Evolutionary conservation across 2,888 invertebrate species (phyloP).

Genomic region (Cerceris rybyensis): DNA sequence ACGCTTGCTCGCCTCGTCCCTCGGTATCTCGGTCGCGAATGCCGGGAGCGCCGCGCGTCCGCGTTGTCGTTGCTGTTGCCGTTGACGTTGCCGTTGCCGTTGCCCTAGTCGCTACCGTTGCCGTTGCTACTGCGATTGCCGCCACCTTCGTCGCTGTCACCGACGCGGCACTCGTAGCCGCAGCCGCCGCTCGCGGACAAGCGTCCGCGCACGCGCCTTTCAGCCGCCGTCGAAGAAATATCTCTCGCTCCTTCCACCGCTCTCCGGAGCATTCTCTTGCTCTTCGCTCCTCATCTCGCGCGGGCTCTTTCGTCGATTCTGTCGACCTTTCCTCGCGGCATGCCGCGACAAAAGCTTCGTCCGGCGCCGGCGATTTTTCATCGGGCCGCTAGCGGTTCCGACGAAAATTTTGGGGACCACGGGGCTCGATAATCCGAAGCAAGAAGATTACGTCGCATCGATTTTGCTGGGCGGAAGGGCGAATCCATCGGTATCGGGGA

Average conservation of each 20-base stretch:
- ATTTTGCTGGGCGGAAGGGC: conserved; percentile 20
- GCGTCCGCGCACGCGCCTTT: not conserved
- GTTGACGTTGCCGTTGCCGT: too few relatives aligned
- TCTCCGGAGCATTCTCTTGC: too few relatives aligned
- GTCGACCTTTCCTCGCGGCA: not conserved
- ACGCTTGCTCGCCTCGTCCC: conserved; percentile 61
- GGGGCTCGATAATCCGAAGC: conserved; percentile 19
- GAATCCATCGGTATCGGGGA: conserved; percentile 33
- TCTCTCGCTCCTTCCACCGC: conserved; percentile 14
- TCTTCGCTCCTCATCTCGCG: too few relatives aligned
- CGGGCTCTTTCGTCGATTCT: not conserved
- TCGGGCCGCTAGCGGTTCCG: not conserved
- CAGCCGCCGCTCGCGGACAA: too few relatives aligned
- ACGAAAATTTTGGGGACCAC: not conserved
- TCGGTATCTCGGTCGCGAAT: conserved; percentile 38
- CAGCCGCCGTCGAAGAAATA: not conserved
- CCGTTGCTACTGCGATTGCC: too few relatives aligned
- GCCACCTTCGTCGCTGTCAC: too few relatives aligned
- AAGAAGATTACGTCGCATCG: conserved; percentile 39
- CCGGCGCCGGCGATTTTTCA: not conserved
- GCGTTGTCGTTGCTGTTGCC: too few relatives aligned
- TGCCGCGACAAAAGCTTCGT: too few relatives aligned
- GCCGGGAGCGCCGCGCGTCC: too few relatives aligned
- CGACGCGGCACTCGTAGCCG: too few relatives aligned
- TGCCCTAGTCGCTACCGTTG: too few relatives aligned